phyloP scores from a whole-genome alignment of 2,888 invertebrate species.

The Meiosimyza decipiens region DNA sequence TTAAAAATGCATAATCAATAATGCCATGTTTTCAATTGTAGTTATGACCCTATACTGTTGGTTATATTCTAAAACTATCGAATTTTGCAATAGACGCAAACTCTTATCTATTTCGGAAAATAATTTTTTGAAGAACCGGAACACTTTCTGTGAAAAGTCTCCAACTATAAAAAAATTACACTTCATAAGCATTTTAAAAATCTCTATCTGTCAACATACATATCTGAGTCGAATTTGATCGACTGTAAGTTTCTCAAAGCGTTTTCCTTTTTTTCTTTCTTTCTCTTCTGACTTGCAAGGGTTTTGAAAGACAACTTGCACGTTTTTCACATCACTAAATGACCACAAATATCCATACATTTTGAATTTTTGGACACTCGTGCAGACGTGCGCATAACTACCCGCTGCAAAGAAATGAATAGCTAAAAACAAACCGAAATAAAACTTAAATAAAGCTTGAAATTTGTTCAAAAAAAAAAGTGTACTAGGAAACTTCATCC shows the following conservation, averaged over 20 bases:
- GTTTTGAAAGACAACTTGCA: neutral
- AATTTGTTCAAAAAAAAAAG: neutral
- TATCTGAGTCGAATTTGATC: neutral
- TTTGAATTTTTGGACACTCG: constrained; percentile 27
- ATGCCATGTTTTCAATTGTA: no score
- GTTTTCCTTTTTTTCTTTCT: neutral
- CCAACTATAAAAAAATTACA: no score
- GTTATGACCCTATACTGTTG: no score
- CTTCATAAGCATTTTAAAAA: neutral
- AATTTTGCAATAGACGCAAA: no score
- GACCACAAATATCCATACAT: constrained; percentile 25
- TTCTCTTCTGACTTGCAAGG: neutral
- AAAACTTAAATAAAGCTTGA: neutral
- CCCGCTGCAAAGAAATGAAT: constrained; percentile 9
- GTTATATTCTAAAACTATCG: no score
- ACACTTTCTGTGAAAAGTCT: no score
- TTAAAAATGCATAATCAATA: constrained; percentile 5
- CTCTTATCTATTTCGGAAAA: no score
- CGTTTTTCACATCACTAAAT: constrained; percentile 28
- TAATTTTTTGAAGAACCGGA: no score
- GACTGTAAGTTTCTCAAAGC: neutral
- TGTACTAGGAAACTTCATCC: neutral
- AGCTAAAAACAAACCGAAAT: constrained; percentile 6
- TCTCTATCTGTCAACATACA: no score
- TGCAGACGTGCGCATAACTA: constrained; percentile 39